Base-by-base conservation (phyloP, 1,140 invertebrate genomes). In the Manduca sexta region DNA sequence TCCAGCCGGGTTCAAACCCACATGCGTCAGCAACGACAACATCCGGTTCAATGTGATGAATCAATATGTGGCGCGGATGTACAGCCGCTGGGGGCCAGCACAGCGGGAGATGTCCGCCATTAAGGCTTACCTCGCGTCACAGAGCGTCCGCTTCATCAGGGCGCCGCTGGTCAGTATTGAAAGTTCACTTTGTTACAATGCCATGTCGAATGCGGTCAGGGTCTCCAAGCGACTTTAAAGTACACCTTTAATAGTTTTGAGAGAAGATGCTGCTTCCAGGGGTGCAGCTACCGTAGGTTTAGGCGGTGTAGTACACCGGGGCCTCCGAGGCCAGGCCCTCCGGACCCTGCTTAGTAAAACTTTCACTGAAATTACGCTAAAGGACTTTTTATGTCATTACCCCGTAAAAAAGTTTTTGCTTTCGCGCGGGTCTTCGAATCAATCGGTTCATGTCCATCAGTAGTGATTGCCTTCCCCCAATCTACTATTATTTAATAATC, bases 11-110 rank as follows among this genome's bases (percentile, higher is more conserved):
- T 98, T 97, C 69, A 94, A 95, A 87, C 93, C 95, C 0, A 93
- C 96, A 64, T 97, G 95, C 69, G 93, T 93, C 69, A 91, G 97
- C 0, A 90, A 91, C 30, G 94, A 94, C 68, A 93, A 93, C 64
- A 94, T 95, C 90, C 86, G 93, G 43, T 98, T 98, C 68, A 95
- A 93, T 0, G 94, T 94, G 1, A 93, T 96, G 45, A 96, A 97
- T 80, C 97, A 98, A 68, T 97, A 97, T 62, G 91, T 97, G 14
- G 93, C 97, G 66, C 94, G 95, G 60, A 93, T 98, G 91, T 89
- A 93, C 53, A 90, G 93, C 58, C 89, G 96, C 3, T 98, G 95
- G 95, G 96, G 96, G 0, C 92, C 95, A 0, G 96, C 94, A 76
- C 92, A 94, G 0, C 92, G 93, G 54, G 94, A 97, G 79, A 89